Percentiles rank a stretch among this genome's conserved stretches.
Conservation (phyloP, 2,113 vertebrate species). For the Calidris pugnax region DNA sequence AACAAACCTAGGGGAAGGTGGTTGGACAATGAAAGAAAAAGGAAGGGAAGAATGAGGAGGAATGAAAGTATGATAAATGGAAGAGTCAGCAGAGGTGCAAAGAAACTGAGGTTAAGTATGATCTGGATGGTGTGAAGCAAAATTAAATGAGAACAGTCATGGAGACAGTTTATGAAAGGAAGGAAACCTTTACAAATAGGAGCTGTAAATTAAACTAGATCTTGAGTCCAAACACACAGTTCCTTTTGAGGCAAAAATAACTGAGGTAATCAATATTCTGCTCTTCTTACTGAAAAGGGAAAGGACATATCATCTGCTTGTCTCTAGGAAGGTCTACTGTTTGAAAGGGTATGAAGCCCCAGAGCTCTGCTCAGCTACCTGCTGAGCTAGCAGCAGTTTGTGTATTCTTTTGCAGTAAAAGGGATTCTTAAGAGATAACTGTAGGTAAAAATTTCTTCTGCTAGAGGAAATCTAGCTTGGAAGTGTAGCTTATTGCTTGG, state of each 20-base stretch:
- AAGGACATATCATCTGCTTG: neutral
- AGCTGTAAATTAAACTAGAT: neutral
- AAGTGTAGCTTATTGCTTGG: neutral
- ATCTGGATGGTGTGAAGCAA: neutral
- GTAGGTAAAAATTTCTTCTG: neutral
- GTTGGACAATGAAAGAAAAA: neutral
- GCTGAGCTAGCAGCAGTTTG: neutral
- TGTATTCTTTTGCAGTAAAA: neutral
- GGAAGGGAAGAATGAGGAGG: neutral
- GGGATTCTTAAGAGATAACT: neutral
- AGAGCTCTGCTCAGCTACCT: neutral
- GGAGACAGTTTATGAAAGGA: neutral
- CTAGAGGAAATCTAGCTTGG: neutral
- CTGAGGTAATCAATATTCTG: neutral
- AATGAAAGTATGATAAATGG: neutral
- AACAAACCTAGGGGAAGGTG: neutral
- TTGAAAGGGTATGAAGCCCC: neutral
- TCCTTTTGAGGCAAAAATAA: neutral
- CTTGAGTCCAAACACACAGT: neutral
- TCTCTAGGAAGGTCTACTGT: neutral
- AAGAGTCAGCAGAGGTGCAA: neutral
- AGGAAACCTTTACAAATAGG: neutral
- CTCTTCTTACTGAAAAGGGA: neutral
- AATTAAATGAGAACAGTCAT: neutral
- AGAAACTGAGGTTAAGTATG: neutral